Conservation (phyloP, 2,113 vertebrate species). For the Rhagologus leucostigma region DNA sequence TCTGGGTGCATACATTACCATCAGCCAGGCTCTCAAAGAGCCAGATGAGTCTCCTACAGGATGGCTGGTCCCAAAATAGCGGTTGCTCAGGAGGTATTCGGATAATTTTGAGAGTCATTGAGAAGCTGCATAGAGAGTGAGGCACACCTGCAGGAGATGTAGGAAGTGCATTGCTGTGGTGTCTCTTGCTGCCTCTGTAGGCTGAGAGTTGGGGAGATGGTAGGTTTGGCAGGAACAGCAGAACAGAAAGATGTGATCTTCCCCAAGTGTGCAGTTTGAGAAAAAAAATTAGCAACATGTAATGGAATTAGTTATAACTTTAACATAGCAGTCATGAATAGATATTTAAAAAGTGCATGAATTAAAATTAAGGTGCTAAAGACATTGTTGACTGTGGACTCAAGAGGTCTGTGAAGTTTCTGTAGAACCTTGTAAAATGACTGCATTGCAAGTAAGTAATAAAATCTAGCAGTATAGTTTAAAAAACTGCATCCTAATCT, state of each 20-base stretch:
- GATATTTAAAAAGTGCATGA: neutral
- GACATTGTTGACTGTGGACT: neutral
- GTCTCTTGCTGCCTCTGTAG: neutral
- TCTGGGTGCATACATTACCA: neutral
- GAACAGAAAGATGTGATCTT: neutral
- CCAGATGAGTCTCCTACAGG: neutral
- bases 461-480: neutral
- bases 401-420: neutral
- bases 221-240: neutral
- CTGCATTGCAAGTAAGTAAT: neutral
- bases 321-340: neutral
- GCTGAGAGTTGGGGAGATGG: neutral
- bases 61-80: neutral
- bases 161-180: neutral
- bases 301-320: neutral
- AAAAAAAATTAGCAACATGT: neutral
- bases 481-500: neutral
- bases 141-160: neutral
- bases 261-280: neutral
- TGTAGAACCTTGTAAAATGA: neutral
- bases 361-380: neutral
- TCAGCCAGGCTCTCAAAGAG: neutral
- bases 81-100: fast-evolving
- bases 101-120: neutral
- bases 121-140: neutral